phyloP scores from a whole-genome alignment of 2,797 vertebrate species.

The Hoplostethus mediterraneus region DNA sequence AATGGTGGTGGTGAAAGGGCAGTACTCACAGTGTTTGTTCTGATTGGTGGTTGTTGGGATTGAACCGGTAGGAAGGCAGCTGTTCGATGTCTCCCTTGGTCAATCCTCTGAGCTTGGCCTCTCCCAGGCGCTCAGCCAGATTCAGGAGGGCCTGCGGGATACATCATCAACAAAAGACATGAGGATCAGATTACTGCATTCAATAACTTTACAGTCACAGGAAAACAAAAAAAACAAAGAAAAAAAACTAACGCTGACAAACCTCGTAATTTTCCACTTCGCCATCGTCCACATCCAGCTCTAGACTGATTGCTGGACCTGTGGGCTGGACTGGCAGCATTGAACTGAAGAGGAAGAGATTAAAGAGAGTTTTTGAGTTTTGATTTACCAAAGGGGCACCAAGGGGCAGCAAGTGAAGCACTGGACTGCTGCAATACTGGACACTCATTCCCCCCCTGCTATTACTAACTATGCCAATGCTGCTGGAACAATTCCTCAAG shows the following conservation, averaged over 20 bases:
- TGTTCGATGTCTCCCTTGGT: conserved; percentile 99
- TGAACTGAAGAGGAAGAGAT: conserved; percentile 84
- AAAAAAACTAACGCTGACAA: not conserved
- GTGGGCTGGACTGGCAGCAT: conserved; percentile 98
- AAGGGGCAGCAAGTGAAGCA: too few species aligned
- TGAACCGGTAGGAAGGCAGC: conserved; percentile 98
- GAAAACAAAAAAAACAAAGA: not conserved
- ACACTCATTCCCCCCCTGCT: too few species aligned
- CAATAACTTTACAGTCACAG: not conserved
- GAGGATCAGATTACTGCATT: conserved; percentile 12
- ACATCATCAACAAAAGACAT: conserved; percentile 1
- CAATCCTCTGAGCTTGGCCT: conserved; percentile 96
- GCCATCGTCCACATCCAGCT: conserved; percentile 98
- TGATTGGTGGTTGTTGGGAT: conserved; percentile 98
- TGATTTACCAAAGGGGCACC: too few species aligned
- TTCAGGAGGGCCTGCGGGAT: conserved; percentile 91
- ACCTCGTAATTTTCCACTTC: conserved; percentile 99
- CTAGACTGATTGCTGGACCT: conserved; percentile 96
- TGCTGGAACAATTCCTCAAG: too few species aligned
- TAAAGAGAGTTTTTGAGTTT: not conserved
- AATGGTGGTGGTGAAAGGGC: not conserved
- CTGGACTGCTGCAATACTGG: too few species aligned
- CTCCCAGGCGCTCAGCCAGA: conserved; percentile 96
- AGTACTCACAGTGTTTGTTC: conserved; percentile 97
- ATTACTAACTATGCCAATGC: too few species aligned